Base-by-base conservation (phyloP, 1,140 invertebrate genomes). In the Charaxes varanes region DNA sequence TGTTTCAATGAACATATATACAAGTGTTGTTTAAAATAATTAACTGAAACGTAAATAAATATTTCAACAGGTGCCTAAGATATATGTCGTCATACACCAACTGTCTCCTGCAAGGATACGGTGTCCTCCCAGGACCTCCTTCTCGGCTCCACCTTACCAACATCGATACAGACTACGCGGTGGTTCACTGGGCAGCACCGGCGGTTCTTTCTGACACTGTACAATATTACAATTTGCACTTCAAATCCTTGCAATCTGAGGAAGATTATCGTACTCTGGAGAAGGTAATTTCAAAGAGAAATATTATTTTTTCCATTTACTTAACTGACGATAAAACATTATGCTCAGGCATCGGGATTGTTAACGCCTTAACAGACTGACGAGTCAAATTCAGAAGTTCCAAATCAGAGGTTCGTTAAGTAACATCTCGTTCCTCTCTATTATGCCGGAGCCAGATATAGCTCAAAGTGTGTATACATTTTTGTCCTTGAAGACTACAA, bases 71-170 rank as follows among this genome's bases (percentile, higher is more conserved):
- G 61, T 95, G 93, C 62, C 81, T 94, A 17, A 89, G 91, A 27
- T 93, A 91, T 71, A 94, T 94, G 90, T 85, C 86, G 1, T 88
- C 90, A 18, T 93, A 93, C 73, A 89, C 88, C 14, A 93, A 90
- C 76, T 94, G 93, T 62, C 76, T 94, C 3, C 86, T 94, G 46
- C 90, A 94, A 84, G 92, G 92, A 3, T 94, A 94, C 63, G 92
- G 93, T 1, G 92, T 94, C 0, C 83, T 95, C 1, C 90, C 93
- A 0, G 89, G 90, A 18, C 82, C 89, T 7, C 93, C 93, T 0
- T 85, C 85, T 0, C 78, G 86, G 30, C 74, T 94, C 1, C 87
- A 89, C 31, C 87, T 94, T 1, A 88, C 90, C 10, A 91, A 92
- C 60, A 87, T 93, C 23, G 88, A 91, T 44, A 87, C 88, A 1